Base-by-base conservation (phyloP, 2,888 invertebrate genomes). In the Petrolisthes manimaculis region DNA sequence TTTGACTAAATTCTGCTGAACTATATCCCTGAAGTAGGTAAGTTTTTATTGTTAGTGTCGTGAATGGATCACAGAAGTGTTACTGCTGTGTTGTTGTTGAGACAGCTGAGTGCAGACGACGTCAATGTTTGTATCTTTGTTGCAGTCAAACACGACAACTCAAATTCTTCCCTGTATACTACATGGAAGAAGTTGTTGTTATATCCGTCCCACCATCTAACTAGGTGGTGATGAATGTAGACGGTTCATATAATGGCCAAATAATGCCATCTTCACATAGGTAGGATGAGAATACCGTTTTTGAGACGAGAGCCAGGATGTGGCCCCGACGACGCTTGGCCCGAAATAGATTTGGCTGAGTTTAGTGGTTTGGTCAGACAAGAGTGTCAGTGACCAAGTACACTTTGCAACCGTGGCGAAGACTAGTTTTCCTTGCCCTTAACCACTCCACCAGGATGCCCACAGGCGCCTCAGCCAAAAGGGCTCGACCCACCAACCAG, bases 301-400 rank as follows among this genome's bases (percentile, higher is more conserved):
- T 61, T 61, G 61, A 61, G 12, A 61, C 3, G 61, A 18, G 18
- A n/a, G 14, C 14, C 71, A 21, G 21, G 71, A 71, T 71, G 71
- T 21, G 14, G 18, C 6, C 71, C 71, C 21, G 21, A 71, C 71
- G 71, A 71, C 71, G 71, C 71, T 71, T 21, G 8, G 14, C 78
- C 87, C 56, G 83, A 87, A 87, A 87, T 87, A 87, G 87, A 87
- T 79, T 87, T 87, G 87, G 87, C 86, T 21, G 74, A 71, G 79
- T 83, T 53, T 24, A 21, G 24, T 56, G 81, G 74, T 71, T 71
- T 51, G 84, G 54, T 61, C 21, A 14, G 55, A 79, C 81, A 5
- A n/a, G 82, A 51, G n/a, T 71, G 69, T 83, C 79, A 87, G 77
- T 87, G 78, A 55, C 75, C 61, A 51, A n/a, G 51, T 75, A 82